phyloP scores from a whole-genome alignment of 2,888 invertebrate genomes.

The Oasisia sp. region DNA sequence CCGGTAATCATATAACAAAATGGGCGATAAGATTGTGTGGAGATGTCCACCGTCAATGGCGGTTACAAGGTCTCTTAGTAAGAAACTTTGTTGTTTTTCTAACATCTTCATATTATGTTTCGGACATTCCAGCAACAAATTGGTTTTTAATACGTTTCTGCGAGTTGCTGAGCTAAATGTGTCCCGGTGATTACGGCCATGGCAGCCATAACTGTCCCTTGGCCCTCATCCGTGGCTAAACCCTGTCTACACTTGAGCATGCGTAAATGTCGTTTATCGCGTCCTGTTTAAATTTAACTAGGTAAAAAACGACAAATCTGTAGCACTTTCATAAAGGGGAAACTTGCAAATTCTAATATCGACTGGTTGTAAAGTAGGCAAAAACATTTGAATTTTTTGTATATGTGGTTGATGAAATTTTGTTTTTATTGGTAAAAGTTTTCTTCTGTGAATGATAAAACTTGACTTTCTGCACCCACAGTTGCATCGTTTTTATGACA shows the following conservation, averaged over 20 bases:
- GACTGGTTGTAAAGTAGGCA: no score
- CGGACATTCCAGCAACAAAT: constrained; percentile 6
- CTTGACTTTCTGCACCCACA: no score
- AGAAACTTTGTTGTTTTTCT: not conserved
- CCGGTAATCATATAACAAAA: not conserved
- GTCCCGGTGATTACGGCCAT: not conserved
- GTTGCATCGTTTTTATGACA: no score
- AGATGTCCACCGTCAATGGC: not conserved
- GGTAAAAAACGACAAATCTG: not conserved
- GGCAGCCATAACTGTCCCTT: not conserved
- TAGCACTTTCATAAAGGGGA: no score
- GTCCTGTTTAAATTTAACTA: not conserved
- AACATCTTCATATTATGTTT: not conserved
- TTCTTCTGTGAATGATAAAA: no score
- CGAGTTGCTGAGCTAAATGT: not conserved
- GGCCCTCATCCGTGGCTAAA: not conserved
- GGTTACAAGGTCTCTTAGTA: not conserved
- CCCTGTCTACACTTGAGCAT: not conserved
- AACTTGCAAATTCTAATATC: no score
- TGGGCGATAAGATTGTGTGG: not conserved
- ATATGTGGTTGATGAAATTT: no score
- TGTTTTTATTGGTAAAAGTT: no score
- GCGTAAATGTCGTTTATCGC: not conserved
- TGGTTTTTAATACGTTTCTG: not conserved
- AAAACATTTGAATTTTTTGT: no score